A percentile compares a stretch with the other conserved stretches of the same genome.
Evolutionary conservation across 1,140 invertebrate species (phyloP).

Genomic region (Semibalanus balanoides): DNA sequence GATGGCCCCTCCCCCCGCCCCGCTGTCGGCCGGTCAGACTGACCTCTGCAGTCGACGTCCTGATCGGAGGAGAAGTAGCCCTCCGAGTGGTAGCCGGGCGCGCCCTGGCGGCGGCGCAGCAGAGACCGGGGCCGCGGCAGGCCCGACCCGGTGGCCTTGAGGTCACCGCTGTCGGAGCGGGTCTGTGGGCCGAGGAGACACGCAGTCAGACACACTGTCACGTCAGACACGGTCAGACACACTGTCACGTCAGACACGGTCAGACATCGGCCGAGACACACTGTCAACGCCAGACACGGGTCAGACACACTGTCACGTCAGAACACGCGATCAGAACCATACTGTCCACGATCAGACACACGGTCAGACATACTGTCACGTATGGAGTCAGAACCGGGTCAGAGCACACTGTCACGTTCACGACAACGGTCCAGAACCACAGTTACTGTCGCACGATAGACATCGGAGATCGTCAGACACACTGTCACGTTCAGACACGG

Average conservation of each 20-base stretch:
- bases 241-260: no score
- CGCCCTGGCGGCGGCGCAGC: slow-evolving; percentile 34
- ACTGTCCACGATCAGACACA: no score
- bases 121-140: slow-evolving; percentile 26
- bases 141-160: slow-evolving; percentile 11
- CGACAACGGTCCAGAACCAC: no score
- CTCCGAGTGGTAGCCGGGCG: slow-evolving; percentile 44
- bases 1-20: no score
- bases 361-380: no score
- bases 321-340: no score
- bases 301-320: neutral
- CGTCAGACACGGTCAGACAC: neutral
- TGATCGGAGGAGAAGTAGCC: slow-evolving; percentile 52
- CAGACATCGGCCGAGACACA: neutral
- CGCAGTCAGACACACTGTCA: neutral
- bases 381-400: no score
- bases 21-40: no score
- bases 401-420: no score
- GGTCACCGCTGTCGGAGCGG: neutral
- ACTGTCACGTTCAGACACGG: no score
- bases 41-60: slow-evolving; percentile 33
- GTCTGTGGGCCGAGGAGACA: neutral
- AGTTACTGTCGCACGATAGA: no score
- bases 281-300: neutral
- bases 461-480: no score